Conservation (phyloP, 2,888 invertebrate genomes). For the Julus scanicus region DNA sequence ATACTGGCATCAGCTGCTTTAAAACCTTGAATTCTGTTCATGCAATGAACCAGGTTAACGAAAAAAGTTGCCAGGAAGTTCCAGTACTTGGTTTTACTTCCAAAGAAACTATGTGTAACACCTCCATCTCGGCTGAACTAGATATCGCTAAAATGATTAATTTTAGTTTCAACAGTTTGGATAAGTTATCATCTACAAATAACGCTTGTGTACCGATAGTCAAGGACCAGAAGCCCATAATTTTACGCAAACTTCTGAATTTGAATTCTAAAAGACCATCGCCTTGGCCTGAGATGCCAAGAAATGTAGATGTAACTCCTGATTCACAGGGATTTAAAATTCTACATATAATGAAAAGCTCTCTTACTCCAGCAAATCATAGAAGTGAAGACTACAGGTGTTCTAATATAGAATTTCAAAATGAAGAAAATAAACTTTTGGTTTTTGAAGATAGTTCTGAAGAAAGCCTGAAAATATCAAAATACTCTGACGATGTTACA, state of each 20-base stretch:
- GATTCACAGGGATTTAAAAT: background rate
- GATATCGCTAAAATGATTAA: background rate
- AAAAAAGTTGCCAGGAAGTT: background rate
- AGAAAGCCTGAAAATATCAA: background rate
- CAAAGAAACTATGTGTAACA: background rate
- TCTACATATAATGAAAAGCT: background rate
- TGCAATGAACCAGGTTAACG: background rate
- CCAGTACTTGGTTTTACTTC: background rate
- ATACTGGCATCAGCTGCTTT: background rate
- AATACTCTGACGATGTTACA: background rate
- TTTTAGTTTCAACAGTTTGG: background rate
- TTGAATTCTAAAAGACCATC: background rate
- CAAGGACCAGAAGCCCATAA: background rate
- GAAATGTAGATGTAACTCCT: background rate
- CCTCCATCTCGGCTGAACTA: background rate
- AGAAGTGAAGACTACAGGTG: background rate
- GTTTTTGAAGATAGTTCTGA: background rate
- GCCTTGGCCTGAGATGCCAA: constrained; percentile 12
- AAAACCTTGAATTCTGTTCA: background rate
- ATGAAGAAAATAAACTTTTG: background rate
- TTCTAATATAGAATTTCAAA: background rate
- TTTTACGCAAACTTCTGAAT: background rate
- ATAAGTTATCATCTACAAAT: background rate
- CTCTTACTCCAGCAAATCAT: too few species aligned
- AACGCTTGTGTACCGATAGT: background rate